Conservation (phyloP, 2,888 invertebrate species). For the Augiades crinisus region DNA sequence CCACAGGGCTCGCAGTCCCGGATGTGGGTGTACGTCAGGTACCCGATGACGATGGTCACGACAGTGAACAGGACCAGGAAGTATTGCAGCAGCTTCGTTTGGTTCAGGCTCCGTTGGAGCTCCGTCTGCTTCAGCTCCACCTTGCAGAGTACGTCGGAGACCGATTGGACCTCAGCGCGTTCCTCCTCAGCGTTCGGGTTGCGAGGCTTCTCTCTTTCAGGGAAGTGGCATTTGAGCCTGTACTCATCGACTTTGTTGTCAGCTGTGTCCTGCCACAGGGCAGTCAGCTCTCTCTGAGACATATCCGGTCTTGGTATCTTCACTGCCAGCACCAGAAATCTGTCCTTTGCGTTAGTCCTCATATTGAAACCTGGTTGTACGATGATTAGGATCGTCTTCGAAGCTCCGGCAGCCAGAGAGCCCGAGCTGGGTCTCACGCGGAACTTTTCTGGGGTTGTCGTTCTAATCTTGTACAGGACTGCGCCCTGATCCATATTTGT, state of each 20-base stretch:
- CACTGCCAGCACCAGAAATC: slow-evolving; percentile 90
- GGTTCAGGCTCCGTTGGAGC: neutral
- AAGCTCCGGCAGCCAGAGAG: slow-evolving; percentile 81
- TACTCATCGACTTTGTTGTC: slow-evolving; percentile 81
- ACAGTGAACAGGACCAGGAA: neutral
- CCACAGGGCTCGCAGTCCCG: neutral
- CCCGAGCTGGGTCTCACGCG: slow-evolving; percentile 92
- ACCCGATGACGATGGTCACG: neutral
- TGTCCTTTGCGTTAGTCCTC: slow-evolving; percentile 85
- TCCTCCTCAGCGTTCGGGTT: neutral
- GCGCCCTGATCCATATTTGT: slow-evolving; percentile 79
- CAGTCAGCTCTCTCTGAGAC: slow-evolving; percentile 78
- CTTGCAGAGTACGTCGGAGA: neutral
- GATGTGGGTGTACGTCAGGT: neutral
- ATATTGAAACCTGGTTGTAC: slow-evolving; percentile 85
- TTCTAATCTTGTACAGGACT: slow-evolving; percentile 87
- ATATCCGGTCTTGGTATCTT: slow-evolving; percentile 73
- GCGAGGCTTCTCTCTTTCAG: neutral
- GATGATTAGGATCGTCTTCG: slow-evolving; percentile 83
- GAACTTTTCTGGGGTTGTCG: slow-evolving; percentile 95
- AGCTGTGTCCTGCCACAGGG: slow-evolving; percentile 83
- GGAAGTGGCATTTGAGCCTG: slow-evolving; percentile 63
- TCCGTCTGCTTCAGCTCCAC: neutral
- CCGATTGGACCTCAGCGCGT: neutral
- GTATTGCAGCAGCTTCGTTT: slow-evolving; percentile 3